A percentile compares a stretch with the other conserved stretches of the same genome.
Evolutionary conservation across 2,888 invertebrate genomes (phyloP).

Genomic region (Phania funesta): DNA sequence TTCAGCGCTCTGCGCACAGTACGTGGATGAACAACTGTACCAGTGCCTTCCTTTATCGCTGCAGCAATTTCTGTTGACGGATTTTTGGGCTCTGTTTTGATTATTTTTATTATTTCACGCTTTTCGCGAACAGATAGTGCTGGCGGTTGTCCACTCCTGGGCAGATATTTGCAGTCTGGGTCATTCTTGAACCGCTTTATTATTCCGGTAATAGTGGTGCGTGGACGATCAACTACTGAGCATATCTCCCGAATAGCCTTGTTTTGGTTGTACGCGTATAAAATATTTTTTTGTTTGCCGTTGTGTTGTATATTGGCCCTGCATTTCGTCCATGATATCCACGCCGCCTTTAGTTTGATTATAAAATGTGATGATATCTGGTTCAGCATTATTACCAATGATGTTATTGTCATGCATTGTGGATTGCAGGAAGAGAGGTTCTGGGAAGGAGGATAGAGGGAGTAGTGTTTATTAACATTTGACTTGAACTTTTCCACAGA

Average conservation of each 20-base stretch:
- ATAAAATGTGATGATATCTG: too few species aligned
- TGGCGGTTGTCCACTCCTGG: conserved; percentile 32
- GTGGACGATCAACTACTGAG: conserved; percentile 17
- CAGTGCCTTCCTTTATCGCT: conserved; percentile 25
- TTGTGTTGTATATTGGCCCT: too few species aligned
- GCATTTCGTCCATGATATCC: too few species aligned
- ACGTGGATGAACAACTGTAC: conserved; percentile 26
- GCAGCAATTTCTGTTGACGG: conserved; percentile 35
- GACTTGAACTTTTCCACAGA: too few species aligned
- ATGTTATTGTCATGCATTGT: too few species aligned
- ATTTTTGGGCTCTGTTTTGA: conserved; percentile 24
- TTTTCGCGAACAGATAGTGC: too few species aligned
- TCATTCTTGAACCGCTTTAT: conserved; percentile 20
- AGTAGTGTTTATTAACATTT: too few species aligned
- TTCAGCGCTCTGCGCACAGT: conserved; percentile 32
- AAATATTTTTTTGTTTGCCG: conserved; percentile 14
- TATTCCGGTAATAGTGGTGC: conserved; percentile 17
- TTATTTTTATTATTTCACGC: conserved; percentile 6
- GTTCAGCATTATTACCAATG: too few species aligned
- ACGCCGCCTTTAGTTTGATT: too few species aligned
- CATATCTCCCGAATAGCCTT: conserved; percentile 15
- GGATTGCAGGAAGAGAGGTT: too few species aligned
- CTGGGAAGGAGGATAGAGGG: too few species aligned
- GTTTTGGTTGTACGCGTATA: conserved; percentile 17
- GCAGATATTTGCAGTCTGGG: conserved; percentile 14